These are phyloP conservation scores for Mus pahari DNA, from an alignment of 2,113 vertebrate genomes.

Conservation along the genomic window DNA sequence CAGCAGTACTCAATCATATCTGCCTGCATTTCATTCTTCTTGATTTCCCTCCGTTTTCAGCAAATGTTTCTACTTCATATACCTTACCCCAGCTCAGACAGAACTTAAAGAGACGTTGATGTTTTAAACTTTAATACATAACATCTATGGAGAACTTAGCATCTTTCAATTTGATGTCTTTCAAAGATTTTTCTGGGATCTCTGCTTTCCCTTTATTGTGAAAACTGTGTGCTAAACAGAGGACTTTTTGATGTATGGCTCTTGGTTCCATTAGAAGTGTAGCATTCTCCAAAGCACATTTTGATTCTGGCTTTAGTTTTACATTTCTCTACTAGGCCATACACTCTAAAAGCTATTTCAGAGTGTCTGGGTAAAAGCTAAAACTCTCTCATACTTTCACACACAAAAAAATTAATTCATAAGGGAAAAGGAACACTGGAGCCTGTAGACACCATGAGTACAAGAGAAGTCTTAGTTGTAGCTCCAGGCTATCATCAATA, in stretches of 20 bases:
- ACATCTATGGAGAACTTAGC: constrained; percentile 20
- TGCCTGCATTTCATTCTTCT: constrained; percentile 10
- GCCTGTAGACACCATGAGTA: constrained; percentile 27
- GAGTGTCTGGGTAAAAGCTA: constrained; percentile 27
- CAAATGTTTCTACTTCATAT: constrained; percentile 26
- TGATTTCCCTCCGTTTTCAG: constrained; percentile 19
- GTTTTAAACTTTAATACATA: background rate
- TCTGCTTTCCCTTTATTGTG: constrained; percentile 36
- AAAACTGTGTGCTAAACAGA: constrained; percentile 56
- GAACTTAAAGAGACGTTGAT: constrained; percentile 31
- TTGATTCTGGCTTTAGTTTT: constrained; percentile 62
- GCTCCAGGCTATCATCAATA: constrained; percentile 29
- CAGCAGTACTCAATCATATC: background rate
- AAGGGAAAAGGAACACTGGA: constrained; percentile 51
- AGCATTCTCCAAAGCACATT: constrained; percentile 36
- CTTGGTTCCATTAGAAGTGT: constrained; percentile 34
- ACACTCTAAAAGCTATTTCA: constrained; percentile 21
- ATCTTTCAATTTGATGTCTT: constrained; percentile 63
- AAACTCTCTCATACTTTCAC: constrained; percentile 10
- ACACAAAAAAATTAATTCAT: constrained; percentile 21
- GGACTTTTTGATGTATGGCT: constrained; percentile 14
- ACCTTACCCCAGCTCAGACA: constrained; percentile 59
- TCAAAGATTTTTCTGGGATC: constrained; percentile 60
- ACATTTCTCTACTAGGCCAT: constrained; percentile 18
- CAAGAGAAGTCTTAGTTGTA: constrained; percentile 25